Percentiles rank a stretch among this genome's conserved stretches.
These are phyloP conservation scores for Vidua macroura DNA, from an alignment of 2,113 vertebrate genomes.

Conservation along the genomic window DNA sequence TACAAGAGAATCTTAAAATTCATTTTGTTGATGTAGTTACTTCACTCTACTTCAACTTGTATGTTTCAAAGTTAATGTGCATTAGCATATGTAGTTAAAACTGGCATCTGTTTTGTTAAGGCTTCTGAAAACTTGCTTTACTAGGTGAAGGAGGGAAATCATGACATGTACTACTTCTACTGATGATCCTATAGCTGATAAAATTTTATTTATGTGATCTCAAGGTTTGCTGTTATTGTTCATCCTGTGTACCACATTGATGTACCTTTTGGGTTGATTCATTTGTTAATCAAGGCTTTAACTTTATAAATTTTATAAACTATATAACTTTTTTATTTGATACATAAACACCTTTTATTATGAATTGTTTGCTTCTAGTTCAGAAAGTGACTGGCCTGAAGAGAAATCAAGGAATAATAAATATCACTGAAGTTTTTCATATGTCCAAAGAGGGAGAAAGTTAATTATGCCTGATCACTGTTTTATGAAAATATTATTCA, in stretches of 20 bases:
- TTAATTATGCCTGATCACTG: neutral
- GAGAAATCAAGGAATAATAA: neutral
- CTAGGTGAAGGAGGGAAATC: neutral
- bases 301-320: neutral
- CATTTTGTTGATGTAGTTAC: neutral
- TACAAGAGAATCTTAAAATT: neutral
- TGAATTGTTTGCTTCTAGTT: neutral
- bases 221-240: neutral
- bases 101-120: neutral
- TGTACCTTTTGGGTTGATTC: neutral
- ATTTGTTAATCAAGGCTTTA: neutral
- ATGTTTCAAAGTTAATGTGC: neutral
- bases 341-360: neutral
- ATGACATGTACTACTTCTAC: neutral
- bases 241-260: neutral
- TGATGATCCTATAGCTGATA: neutral
- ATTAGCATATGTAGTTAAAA: neutral
- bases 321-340: neutral
- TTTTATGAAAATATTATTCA: neutral
- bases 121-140: neutral
- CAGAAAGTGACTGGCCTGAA: neutral
- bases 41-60: neutral
- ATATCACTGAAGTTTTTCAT: neutral
- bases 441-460: neutral
- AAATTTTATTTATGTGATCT: neutral